Evolutionary conservation across 2,888 invertebrate genomes (phyloP), one percentile per base, ranked within the genome.

Genomic region (Meliscaeva auricollis): DNA sequence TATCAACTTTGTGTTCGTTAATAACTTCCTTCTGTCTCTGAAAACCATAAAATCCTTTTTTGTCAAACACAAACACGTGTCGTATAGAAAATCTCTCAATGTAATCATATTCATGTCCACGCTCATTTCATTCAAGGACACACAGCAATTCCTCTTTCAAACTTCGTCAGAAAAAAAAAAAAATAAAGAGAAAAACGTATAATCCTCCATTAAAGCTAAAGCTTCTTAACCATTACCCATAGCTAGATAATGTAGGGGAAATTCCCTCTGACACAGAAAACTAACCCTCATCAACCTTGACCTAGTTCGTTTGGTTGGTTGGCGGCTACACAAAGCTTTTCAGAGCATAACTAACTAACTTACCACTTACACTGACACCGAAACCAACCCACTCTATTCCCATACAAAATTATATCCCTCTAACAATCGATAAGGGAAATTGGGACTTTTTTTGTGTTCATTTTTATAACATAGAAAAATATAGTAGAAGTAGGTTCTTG

Each of bases 351-450:
- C 75, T 74, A 70, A 84, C 60, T 76, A 66, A 77, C 72, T 72
- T 52, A 69, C 54, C 26, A 32, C 35, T 66, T 60, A 32, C 38
- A 38, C 56, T 56, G 30, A 35, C 56, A 66, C 64, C 46, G 7
- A 73, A 15, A 26, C 52, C 46, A n/a, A 70, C 54, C 52, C 64
- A 58, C 48, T 17, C 64, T n/a, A 66, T 60, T 17, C 52, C 5
- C 30, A 44, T 35, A 26, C 13, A 54, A 52, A 54, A 64, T 50
- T 62, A 62, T 48, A 66, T 74, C 73, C 78, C 52, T 46, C 56
- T 50, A 54, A 44, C 70, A 66, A 66, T 80, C 75, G 80, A 84
- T 74, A 75, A 75, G 80, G 74, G 80, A 76, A 76, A 84, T 84
- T 75, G 66, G 75, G 70, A 79, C 58, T 74, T 79, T 80, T 75